A percentile compares a stretch with the other conserved stretches of the same genome.
These are phyloP conservation scores for Chaetorhynchus papuensis DNA, from an alignment of 2,113 vertebrate genomes.

Conservation along the genomic window DNA sequence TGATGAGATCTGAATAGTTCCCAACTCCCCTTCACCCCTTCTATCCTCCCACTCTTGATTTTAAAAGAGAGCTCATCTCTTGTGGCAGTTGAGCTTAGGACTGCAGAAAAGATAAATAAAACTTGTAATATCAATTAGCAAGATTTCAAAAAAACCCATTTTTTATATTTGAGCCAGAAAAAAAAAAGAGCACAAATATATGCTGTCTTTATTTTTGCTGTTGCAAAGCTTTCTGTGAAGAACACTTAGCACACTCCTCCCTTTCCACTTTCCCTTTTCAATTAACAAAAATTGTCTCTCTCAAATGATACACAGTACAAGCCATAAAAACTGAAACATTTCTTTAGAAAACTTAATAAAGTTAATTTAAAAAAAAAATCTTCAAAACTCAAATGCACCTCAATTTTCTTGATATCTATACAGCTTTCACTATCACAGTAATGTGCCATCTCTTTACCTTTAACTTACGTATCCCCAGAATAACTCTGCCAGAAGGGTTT, in stretches of 20 bases:
- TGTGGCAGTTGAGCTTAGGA: not conserved
- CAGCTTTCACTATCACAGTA: not conserved
- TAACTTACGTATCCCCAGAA: not conserved
- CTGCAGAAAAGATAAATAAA: not conserved
- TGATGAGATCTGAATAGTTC: not conserved
- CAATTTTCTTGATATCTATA: not conserved
- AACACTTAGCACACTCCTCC: not conserved
- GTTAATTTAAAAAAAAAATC: not conserved
- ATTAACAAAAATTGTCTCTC: not conserved
- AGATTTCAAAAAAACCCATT: accelerated
- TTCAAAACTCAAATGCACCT: not conserved
- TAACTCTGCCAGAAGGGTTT: not conserved
- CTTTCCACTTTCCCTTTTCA: not conserved
- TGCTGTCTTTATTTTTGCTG: not conserved
- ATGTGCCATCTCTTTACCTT: not conserved
- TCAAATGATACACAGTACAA: not conserved
- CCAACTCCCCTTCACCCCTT: not conserved
- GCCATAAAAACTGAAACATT: not conserved
- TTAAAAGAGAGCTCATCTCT: not conserved
- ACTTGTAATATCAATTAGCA: not conserved
- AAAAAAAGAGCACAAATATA: not conserved
- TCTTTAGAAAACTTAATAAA: not conserved
- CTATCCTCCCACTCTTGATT: not conserved
- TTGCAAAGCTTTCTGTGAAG: not conserved
- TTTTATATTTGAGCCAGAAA: not conserved